These are phyloP conservation scores for Piaya cayana DNA, from an alignment of 2,113 vertebrate species.

Conservation along the genomic window DNA sequence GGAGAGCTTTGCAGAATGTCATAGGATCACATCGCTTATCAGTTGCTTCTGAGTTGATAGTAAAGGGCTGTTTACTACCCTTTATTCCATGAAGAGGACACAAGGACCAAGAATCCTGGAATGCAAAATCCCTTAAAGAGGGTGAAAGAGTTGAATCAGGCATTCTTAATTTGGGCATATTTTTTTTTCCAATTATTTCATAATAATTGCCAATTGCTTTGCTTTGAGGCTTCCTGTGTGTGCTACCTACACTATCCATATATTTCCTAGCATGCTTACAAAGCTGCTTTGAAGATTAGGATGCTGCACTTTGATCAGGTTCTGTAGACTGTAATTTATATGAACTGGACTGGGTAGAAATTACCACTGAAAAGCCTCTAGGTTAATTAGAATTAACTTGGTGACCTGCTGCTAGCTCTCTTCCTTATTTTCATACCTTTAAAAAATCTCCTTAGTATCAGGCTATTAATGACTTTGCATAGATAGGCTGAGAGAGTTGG, in stretches of 20 bases:
- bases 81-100: neutral
- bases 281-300: neutral
- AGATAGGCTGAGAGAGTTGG: no score
- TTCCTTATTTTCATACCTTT: neutral
- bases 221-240: neutral
- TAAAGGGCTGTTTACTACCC: neutral
- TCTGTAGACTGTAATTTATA: neutral
- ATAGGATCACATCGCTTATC: neutral
- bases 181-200: neutral
- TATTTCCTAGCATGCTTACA: neutral
- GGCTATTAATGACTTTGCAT: neutral
- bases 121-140: neutral
- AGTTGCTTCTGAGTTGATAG: neutral
- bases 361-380: neutral
- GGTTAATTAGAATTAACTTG: neutral
- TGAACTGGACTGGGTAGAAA: neutral
- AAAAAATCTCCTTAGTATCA: neutral
- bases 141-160: neutral
- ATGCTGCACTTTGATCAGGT: neutral
- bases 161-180: neutral
- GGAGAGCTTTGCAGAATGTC: neutral
- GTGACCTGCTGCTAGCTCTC: neutral
- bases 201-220: neutral
- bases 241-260: neutral
- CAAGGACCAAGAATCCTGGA: neutral